Base-by-base conservation (phyloP, 2,797 vertebrate species). In the Furcifer pardalis region DNA sequence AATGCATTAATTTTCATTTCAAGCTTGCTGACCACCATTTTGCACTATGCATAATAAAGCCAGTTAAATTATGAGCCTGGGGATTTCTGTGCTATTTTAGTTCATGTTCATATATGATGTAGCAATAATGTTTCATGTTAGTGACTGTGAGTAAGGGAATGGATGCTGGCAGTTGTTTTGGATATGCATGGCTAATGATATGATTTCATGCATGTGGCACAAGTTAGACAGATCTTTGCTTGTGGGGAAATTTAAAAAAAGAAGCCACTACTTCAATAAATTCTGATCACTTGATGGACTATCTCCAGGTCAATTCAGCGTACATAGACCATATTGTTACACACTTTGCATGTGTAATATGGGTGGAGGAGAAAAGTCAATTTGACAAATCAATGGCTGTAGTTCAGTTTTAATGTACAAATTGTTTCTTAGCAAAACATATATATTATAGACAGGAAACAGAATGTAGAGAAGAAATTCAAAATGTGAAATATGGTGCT, bases 201-300 rank as follows among this genome's bases (percentile, higher is more conserved):
- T 74, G 42, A 82, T 79, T 5, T 19, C 7, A 68, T 83, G 35
- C n/a, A 69, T 71, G 73, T 77, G 32, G 66, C 59, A 42, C 49
- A 69, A 77, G 13, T 86, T 32, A 88, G 77, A 1, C 19, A 82
- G 27, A n/a, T 44, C 30, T 89, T 71, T 56, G 44, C 42, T 81
- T 87, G 91, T 75, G 86, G 81, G 82, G 13, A 65, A 78, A 91
- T 92, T 84, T 80, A 86, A 82, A 83, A 49, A 83, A 13, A 85
- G 77, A 89, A 72, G 79, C 25, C 71, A 87, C 27, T 65, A 72
- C 71, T 87, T 87, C 63, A 90, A 5, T 30, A 91, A 77, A 62
- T 79, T 35, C 19, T 63, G 27, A 63, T 35, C 10, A 69, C 13
- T 32, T 87, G 13, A 84, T 86, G 21, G 35, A 84, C 17, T 65